phyloP scores from a whole-genome alignment of 64 coral and sea anemone species.

The Trachythela sp. region DNA sequence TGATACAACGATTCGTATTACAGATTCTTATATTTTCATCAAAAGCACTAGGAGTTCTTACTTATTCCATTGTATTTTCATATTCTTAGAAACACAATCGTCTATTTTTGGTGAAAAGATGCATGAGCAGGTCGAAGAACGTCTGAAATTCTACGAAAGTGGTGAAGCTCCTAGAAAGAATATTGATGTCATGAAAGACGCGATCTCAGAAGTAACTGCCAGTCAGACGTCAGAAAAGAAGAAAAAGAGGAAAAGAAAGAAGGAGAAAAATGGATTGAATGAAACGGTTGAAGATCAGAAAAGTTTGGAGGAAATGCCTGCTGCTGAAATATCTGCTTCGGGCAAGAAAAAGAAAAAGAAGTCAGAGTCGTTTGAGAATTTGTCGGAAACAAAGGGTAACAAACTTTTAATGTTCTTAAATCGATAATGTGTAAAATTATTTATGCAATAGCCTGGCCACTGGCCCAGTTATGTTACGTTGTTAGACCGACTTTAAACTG shows the following conservation, averaged over 20 bases:
- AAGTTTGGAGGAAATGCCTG: slow-evolving; percentile 29
- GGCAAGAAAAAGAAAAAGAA: slow-evolving; percentile 42
- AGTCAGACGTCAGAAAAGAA: slow-evolving; percentile 8
- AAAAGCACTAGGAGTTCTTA: not conserved
- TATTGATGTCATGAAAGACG: slow-evolving; percentile 97
- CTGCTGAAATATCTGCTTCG: not conserved
- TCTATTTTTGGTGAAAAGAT: slow-evolving; percentile 83
- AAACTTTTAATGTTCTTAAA: not conserved
- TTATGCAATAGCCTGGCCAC: too few relatives aligned
- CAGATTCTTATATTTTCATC: not conserved
- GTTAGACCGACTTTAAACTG: too few relatives aligned
- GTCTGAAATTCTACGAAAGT: slow-evolving; percentile 91
- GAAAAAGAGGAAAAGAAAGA: slow-evolving; percentile 55
- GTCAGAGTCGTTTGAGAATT: not conserved
- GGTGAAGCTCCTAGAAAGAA: slow-evolving; percentile 82
- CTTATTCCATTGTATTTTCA: not conserved
- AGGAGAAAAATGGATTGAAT: slow-evolving; percentile 11
- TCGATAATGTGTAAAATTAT: too few relatives aligned
- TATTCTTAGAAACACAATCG: slow-evolving; percentile 63
- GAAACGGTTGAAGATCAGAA: not conserved
- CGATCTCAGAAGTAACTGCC: slow-evolving; percentile 62
- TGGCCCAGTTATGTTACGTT: too few relatives aligned
- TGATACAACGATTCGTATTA: not conserved
- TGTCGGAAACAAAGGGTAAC: not conserved
- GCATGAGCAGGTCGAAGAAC: slow-evolving; percentile 84